Evolutionary conservation across 2,113 vertebrate species (phyloP).

Genomic region (Dascyllus trimaculatus): DNA sequence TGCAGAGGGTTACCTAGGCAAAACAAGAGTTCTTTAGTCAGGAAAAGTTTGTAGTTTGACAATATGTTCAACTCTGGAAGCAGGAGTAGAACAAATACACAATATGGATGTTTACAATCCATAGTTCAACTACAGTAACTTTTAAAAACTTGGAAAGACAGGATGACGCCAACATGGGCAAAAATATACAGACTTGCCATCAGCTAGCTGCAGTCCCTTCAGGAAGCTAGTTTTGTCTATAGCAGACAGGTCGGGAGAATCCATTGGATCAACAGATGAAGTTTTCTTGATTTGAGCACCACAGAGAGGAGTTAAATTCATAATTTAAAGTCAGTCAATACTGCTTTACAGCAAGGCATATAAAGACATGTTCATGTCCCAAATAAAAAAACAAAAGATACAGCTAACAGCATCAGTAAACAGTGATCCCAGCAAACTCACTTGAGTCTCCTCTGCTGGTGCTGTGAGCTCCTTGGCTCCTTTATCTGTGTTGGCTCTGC

Average conservation of each 20-base stretch:
- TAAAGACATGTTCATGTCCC: neutral
- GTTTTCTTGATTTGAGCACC: constrained; percentile 35
- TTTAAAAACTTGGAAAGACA: no score
- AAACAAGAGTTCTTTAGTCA: constrained; percentile 3
- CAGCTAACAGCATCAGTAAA: no score
- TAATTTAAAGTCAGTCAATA: neutral
- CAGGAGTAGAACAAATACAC: no score
- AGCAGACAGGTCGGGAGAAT: constrained; percentile 45
- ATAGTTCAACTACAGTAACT: no score
- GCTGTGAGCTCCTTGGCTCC: neutral
- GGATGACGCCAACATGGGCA: neutral
- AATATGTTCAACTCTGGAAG: no score
- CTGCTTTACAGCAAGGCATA: neutral
- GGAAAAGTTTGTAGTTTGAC: neutral
- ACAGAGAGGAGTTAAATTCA: neutral
- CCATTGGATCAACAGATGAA: neutral
- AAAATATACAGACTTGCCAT: constrained; percentile 36
- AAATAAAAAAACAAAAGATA: no score
- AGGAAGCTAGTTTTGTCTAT: constrained; percentile 64
- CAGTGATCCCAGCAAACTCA: constrained; percentile 1
- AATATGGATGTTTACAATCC: no score
- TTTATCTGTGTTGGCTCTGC: constrained; percentile 42
- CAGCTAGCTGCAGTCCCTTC: constrained; percentile 35
- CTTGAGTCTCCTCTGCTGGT: neutral
- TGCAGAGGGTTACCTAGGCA: constrained; percentile 70